These are phyloP conservation scores for Clarias laeviceps DNA, from an alignment of 2,797 vertebrate genomes.

Conservation along the genomic window DNA sequence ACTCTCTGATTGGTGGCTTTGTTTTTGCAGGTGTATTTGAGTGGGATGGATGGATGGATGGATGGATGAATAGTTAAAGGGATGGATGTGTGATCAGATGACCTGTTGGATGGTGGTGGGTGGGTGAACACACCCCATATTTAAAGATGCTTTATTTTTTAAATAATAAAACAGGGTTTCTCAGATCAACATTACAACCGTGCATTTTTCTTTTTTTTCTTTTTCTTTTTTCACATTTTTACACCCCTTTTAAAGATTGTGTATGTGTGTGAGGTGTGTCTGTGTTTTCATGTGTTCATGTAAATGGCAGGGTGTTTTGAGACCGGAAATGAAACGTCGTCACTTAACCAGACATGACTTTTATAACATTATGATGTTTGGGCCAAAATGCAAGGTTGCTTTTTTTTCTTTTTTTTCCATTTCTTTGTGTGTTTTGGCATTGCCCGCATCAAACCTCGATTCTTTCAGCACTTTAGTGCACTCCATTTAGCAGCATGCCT, in stretches of 20 bases:
- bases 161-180: conserved; percentile 77
- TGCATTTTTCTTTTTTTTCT: conserved; percentile 63
- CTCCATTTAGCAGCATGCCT: conserved; percentile 33
- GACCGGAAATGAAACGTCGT: conserved; percentile 27
- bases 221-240: conserved; percentile 56
- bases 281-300: neutral
- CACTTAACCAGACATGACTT: conserved; percentile 38
- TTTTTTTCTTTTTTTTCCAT: neutral
- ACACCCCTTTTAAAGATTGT: conserved; percentile 42
- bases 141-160: conserved; percentile 78
- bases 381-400: conserved; percentile 52
- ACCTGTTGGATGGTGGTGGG: conserved; percentile 44
- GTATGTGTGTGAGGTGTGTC: conserved; percentile 25
- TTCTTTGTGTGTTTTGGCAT: conserved; percentile 12
- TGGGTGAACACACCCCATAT: conserved; percentile 60
- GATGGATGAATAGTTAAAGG: conserved; percentile 39
- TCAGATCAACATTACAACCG: conserved; percentile 71
- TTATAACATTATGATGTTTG: conserved; percentile 38
- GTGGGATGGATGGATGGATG: conserved; percentile 39
- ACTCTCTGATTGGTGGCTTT: conserved; percentile 56
- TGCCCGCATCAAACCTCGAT: conserved; percentile 13
- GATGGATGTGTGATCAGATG: conserved; percentile 37
- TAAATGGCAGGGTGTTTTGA: conserved; percentile 19
- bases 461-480: conserved; percentile 8
- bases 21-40: conserved; percentile 54